A percentile compares a stretch with the other conserved stretches of the same genome.
Conservation (phyloP, 2,113 vertebrate genomes). For the Artemisiospiza belli region DNA sequence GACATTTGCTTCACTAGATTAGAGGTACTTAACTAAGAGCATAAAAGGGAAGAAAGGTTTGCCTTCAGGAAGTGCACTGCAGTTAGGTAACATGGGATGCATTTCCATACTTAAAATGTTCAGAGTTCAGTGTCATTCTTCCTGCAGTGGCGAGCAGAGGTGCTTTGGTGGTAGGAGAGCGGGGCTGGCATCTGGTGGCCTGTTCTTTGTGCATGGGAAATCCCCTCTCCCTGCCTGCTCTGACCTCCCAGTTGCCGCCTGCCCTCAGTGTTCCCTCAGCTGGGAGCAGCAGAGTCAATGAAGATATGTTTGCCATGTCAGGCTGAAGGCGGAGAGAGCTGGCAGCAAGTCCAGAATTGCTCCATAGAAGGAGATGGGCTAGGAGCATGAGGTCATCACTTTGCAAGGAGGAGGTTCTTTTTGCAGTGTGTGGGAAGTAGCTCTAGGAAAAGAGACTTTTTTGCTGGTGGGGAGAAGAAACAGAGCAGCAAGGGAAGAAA, state of each 20-base stretch:
- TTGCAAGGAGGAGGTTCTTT: neutral
- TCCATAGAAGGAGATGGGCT: slow-evolving; percentile 18
- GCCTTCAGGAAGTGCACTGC: fast-evolving
- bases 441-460: neutral
- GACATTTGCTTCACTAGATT: neutral
- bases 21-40: neutral
- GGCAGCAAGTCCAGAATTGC: neutral
- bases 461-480: neutral
- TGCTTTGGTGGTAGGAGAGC: fast-evolving
- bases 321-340: neutral
- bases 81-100: fast-evolving
- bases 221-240: fast-evolving
- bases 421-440: neutral
- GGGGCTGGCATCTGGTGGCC: fast-evolving
- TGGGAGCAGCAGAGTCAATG: neutral
- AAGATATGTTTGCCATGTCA: neutral
- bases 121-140: neutral
- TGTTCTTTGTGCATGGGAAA: neutral
- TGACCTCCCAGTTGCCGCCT: neutral
- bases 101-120: neutral
- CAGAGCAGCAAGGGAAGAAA: neutral
- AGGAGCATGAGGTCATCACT: slow-evolving; percentile 49
- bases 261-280: neutral
- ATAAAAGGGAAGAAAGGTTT: neutral
- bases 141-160: fast-evolving